A percentile compares a stretch with the other conserved stretches of the same genome.
Evolutionary conservation across 2,113 vertebrate species (phyloP).

Genomic region (Ptilonorhynchus violaceus): DNA sequence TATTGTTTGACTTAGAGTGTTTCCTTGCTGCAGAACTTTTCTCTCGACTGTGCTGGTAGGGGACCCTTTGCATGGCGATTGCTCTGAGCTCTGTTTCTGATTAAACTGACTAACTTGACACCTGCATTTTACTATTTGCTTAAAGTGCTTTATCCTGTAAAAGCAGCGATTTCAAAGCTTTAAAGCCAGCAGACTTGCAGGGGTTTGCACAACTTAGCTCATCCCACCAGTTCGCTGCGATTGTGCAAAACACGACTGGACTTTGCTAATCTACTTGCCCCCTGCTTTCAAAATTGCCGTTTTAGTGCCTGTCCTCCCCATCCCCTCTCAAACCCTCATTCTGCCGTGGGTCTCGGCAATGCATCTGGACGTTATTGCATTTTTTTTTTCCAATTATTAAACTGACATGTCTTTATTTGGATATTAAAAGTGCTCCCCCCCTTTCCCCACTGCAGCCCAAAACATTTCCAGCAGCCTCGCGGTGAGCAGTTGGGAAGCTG

Average conservation of each 20-base stretch:
- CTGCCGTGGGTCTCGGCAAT: background rate
- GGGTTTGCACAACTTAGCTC: constrained; percentile 33
- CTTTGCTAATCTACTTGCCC: background rate
- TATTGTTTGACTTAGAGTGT: background rate
- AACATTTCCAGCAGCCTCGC: constrained; percentile 63
- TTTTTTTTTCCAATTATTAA: background rate
- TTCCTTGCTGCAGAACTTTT: constrained; percentile 40
- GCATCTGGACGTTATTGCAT: accelerated
- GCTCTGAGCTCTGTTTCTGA: constrained; percentile 46
- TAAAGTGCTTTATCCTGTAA: constrained; percentile 58
- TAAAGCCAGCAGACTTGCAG: constrained; percentile 23
- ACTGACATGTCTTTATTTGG: constrained; percentile 61
- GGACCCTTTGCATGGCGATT: background rate
- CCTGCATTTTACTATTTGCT: constrained; percentile 53
- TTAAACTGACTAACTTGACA: constrained; percentile 58
- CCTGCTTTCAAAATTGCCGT: background rate
- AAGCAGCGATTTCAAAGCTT: constrained; percentile 49
- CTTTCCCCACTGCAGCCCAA: constrained; percentile 15
- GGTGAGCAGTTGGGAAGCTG: constrained; percentile 71
- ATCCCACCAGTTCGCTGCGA: background rate
- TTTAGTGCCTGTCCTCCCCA: background rate
- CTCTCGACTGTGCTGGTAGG: background rate
- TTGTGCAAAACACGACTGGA: background rate
- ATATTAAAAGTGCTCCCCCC: constrained; percentile 58
- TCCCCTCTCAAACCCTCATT: background rate